Conservation (phyloP, 2,888 invertebrate genomes). For the Macrosoma leucophasiata region DNA sequence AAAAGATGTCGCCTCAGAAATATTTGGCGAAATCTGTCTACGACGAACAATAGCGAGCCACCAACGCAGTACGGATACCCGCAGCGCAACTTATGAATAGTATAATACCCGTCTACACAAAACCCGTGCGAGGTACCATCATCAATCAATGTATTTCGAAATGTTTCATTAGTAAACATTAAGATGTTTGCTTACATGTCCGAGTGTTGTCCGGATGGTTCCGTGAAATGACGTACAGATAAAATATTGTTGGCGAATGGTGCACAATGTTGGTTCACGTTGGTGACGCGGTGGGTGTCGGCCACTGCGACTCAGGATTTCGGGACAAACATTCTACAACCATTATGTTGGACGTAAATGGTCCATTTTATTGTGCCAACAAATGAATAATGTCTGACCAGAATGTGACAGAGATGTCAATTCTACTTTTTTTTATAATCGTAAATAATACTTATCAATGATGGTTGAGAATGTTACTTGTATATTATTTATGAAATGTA, state of each 20-base stretch:
- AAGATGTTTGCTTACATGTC: constrained; percentile 75
- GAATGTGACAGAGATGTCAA: constrained; percentile 40
- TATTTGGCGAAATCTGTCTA: constrained; percentile 60
- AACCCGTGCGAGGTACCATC: constrained; percentile 57
- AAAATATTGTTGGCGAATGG: constrained; percentile 53
- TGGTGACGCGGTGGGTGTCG: constrained; percentile 52
- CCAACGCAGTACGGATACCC: constrained; percentile 65
- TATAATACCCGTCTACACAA: constrained; percentile 62
- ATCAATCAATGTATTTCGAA: constrained; percentile 72
- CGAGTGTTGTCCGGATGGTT: constrained; percentile 61
- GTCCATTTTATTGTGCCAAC: constrained; percentile 29
- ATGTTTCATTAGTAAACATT: constrained; percentile 76
- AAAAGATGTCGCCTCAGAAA: constrained; percentile 47
- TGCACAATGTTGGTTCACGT: constrained; percentile 32
- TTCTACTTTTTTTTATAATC: no score
- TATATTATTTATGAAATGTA: no score
- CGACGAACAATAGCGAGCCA: constrained; percentile 60
- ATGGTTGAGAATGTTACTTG: no score
- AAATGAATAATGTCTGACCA: constrained; percentile 32
- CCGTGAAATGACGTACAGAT: constrained; percentile 59
- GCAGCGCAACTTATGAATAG: constrained; percentile 67
- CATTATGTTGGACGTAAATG: constrained; percentile 33
- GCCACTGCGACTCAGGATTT: constrained; percentile 47
- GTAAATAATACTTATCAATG: no score
- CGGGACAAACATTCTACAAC: no score